Base-by-base conservation (phyloP, 2,797 vertebrate species). In the Spinus pinus region DNA sequence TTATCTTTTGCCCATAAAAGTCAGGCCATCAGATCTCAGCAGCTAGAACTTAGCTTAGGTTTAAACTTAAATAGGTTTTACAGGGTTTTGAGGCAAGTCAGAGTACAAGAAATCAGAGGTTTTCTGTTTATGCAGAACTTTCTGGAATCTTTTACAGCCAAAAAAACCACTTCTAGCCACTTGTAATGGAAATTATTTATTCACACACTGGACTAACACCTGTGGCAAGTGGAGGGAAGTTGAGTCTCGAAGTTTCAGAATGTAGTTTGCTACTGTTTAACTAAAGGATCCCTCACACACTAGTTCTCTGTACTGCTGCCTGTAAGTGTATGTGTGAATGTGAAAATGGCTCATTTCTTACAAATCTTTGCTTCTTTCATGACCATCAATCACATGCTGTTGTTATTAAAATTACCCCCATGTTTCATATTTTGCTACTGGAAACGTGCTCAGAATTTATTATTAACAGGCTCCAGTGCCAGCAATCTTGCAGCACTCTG, bases 401-500 rank as follows among this genome's bases (percentile, higher is more conserved):
- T 88, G 41, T 61, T 93, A 83, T 80, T 91, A 57, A 71, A 93
- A 95, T 86, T 70, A 50, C 19, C 10, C 10, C 25, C 21, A 16
- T 66, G 42, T 67, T 92, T 92, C 42, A 23, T 81, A 60, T 91
- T 39, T 49, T 27, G 8, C 23, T 82, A 41, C 56, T 71, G 67
- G 53, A 91, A 80, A 77, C 11, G 2, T 61, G 65, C 69, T 87
- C 74, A 64, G 81, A 82, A 61, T 93, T 82, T 49, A 39, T 89
- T 57, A 84, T 66, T 87, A 89, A 46, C 56, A 75, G 12, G 14
- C 64, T 58, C 60, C 37, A 77, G 67, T 85, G 41, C 49, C 71
- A 82, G 71, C 47, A 77, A 53, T 64, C n/a, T 85, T 92, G 79
- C 71, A 95, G 87, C 80, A 66, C 51, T 89, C 67, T 74, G 72